Evolutionary conservation across 2,888 invertebrate genomes (phyloP), one percentile per base, ranked within the genome.

Genomic region (Gryllus longicercus): DNA sequence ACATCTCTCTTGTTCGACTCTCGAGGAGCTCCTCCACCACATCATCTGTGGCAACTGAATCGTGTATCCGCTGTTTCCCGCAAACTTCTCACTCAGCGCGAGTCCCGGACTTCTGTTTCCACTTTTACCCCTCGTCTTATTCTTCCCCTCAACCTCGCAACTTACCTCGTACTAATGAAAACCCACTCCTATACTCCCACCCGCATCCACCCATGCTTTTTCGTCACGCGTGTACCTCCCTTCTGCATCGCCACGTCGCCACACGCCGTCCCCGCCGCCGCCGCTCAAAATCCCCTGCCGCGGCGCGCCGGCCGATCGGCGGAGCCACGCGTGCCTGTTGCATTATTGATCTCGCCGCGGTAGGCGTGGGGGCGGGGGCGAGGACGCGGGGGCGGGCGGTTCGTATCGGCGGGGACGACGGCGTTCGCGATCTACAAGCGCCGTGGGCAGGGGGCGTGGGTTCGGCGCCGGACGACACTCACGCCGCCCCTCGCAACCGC

Each of bases 251-350:
- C 21, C 21, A 14, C 51, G 12, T 16, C 51, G 51, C 10, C 18
- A 18, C 16, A 14, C 18, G 63, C 63, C 63, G 14, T 63, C 63
- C 63, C 63, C 63, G 63, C 63, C 10, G 63, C 63, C 63, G 5
- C 63, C 63, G 16, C 63, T 12, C 63, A 12, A 16, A 63, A 63
- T 63, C 63, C 63, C 63, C 18, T 18, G 63, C 63, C 18, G 25
- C 25, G 25, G 25, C 25, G 25, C 25, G 25, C 25, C 63, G 63
- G 3, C 12, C 63, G 16, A 18, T 63, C 63, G 2, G 25, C 63
- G 63, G 63, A 63, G 63, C 63, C 63, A 63, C 63, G 63, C 63
- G 63, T 18, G 63, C 63, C 18, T 63, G 63, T 63, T 63, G 63
- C 63, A 63, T 63, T 63, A 63, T 63, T 63, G 63, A 63, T 63